Evolutionary conservation across 2,113 vertebrate species (phyloP).

Genomic region (Isurus oxyrinchus): DNA sequence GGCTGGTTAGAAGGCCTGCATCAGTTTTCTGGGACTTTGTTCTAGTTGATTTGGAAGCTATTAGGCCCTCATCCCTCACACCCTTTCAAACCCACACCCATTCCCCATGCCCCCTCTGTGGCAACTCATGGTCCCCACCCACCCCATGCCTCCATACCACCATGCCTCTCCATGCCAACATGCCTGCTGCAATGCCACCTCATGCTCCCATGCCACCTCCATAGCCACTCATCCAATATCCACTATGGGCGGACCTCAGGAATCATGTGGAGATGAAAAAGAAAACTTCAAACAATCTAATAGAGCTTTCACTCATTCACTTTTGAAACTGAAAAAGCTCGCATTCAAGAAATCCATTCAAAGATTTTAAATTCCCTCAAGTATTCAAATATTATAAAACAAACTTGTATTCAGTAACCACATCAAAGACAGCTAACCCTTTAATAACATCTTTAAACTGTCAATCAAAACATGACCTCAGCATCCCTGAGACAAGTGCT

Average conservation of each 20-base stretch:
- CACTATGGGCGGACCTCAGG: neutral
- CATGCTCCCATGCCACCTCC: no score
- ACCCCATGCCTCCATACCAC: neutral
- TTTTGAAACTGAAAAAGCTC: neutral
- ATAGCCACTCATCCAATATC: neutral
- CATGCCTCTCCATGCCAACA: neutral
- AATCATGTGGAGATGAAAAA: neutral
- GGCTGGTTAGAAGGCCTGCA: neutral
- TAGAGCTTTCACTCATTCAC: neutral
- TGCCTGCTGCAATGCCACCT: neutral
- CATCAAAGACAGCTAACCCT: neutral
- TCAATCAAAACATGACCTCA: neutral
- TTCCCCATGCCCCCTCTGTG: neutral
- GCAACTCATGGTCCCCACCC: no score
- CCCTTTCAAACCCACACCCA: neutral
- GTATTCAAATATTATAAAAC: neutral
- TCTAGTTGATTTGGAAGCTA: neutral
- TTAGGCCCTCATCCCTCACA: neutral
- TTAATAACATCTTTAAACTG: neutral
- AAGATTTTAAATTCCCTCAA: neutral
- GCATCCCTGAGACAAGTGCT: no score
- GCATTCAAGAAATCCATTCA: neutral
- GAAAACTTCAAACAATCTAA: neutral
- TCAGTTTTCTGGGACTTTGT: neutral
- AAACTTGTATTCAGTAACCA: neutral